Evolutionary conservation across 2,888 invertebrate species (phyloP), one percentile per base, ranked within the genome.

Genomic region (Synanthedon vespiformis): DNA sequence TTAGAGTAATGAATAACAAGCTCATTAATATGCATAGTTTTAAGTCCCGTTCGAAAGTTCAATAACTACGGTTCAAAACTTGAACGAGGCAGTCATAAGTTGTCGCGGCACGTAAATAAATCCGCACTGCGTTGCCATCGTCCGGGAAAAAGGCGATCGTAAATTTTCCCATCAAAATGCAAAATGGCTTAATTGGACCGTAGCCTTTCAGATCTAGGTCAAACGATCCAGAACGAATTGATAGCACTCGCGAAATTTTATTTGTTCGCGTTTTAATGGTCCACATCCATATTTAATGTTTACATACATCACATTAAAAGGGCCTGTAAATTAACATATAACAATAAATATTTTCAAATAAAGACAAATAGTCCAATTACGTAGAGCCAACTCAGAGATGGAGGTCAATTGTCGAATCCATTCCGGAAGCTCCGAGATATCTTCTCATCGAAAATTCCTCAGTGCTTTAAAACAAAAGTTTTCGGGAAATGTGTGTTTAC

Each of bases 111-210:
- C 63, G 68, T 70, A 72, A 76, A 79, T 81, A 80, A 79, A 79
- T 78, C 72, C 69, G 69, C 67, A 59, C 54, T 56, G 54, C 58
- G 68, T 68, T 51, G 49, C 51, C 68, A 77, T 77, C 73, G 74
- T 70, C 72, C 11, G 12, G 70, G 69, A 68, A 72, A 77, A 73
- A 70, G 73, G 69, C 75, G 70, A 74, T 80, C 82, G 80, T 84
- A 82, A 85, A 86, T 84, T 85, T 80, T 69, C 72, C 80, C 76
- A 85, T 85, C 83, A 85, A 85, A 84, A 86, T 86, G 85, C 86
- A 86, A 86, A 86, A 86, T 80, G 81, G 79, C 78, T 85, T 84
- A 86, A 85, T 84, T 85, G 85, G 78, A 80, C 79, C 80, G 80
- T 81, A 76, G 82, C 83, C 82, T 82, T 72, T 64, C 59, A 74